Percentiles rank a stretch among this genome's conserved stretches.
phyloP scores from a whole-genome alignment of 1,140 invertebrate genomes.

The Zeugodacus cucurbitae region DNA sequence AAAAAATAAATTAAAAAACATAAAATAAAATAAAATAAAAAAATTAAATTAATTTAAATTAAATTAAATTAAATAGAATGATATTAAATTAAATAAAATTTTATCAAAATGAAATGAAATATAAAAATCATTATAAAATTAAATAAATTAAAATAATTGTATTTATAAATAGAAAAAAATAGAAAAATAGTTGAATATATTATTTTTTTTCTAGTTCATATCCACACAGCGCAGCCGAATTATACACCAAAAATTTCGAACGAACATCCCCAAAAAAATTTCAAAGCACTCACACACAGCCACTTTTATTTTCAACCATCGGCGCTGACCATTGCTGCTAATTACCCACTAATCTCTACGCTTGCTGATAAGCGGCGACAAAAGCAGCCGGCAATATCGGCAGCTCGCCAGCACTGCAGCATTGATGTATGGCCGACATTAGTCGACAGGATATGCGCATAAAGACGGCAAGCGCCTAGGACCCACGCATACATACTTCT shows the following conservation, averaged over 20 bases:
- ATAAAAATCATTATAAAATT: too few relatives aligned
- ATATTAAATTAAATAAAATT: neutral
- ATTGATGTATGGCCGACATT: neutral
- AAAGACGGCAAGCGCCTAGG: neutral
- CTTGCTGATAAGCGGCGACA: neutral
- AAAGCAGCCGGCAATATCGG: neutral
- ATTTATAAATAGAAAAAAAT: too few relatives aligned
- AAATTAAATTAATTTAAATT: too few relatives aligned
- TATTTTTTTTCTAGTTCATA: neutral
- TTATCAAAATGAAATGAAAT: too few relatives aligned
- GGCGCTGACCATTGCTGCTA: neutral
- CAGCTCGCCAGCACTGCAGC: neutral
- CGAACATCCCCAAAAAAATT: neutral
- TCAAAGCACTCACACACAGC: neutral
- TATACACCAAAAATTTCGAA: neutral
- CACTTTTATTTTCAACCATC: neutral
- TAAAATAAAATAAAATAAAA: too few relatives aligned
- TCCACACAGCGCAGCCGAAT: neutral
- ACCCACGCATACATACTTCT: neutral
- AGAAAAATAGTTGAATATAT: too few relatives aligned
- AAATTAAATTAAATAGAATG: too few relatives aligned
- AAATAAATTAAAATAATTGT: too few relatives aligned
- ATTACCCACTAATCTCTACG: slow-evolving; percentile 11
- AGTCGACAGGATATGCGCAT: neutral
- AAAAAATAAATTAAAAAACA: too few relatives aligned